These are phyloP conservation scores for Tragopan temminckii DNA, from an alignment of 2,797 vertebrate species.

Conservation along the genomic window DNA sequence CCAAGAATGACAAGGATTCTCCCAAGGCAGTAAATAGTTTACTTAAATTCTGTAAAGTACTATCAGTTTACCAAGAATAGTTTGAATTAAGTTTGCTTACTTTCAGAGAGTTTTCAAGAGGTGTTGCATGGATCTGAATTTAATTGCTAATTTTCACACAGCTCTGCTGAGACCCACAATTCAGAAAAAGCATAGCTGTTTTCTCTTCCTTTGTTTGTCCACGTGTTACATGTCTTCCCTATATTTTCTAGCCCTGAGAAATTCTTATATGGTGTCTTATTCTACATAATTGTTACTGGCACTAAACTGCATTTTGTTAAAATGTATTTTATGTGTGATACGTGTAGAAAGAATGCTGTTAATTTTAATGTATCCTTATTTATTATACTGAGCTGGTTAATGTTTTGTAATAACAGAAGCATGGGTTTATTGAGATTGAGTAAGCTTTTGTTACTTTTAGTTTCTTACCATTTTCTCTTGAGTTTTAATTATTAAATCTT, in stretches of 20 bases:
- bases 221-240: neutral
- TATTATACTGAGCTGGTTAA: neutral
- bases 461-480: neutral
- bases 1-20: neutral
- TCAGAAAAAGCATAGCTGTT: accelerated
- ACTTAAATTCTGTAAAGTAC: neutral
- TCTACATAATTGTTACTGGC: neutral
- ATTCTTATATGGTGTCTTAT: neutral
- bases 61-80: neutral
- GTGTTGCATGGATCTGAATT: too few species aligned
- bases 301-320: neutral
- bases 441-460: neutral
- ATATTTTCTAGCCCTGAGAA: neutral
- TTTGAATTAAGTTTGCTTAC: neutral
- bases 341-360: neutral
- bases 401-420: neutral
- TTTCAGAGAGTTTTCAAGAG: neutral
- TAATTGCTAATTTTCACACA: neutral
- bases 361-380: neutral
- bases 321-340: neutral
- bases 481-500: neutral
- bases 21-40: neutral
- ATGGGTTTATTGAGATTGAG: neutral
- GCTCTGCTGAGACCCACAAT: accelerated
- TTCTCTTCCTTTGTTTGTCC: neutral